Evolutionary conservation across 2,888 invertebrate species (phyloP), one percentile per base, ranked within the genome.

Genomic region (Drosophila neutralis): DNA sequence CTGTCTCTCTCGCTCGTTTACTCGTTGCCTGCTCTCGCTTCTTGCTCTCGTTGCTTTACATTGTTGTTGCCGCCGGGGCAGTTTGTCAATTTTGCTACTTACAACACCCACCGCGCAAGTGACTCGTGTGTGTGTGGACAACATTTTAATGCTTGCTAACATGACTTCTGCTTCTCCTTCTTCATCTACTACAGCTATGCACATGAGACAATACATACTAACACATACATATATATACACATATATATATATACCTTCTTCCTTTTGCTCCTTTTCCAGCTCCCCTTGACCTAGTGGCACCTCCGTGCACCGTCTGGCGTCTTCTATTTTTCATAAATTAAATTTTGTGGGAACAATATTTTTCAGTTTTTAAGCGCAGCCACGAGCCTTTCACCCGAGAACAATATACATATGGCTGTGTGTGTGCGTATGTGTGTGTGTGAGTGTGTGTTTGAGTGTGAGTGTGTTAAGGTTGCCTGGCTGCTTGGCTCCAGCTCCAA

Each of bases 41-140:
- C 53, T 57, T 33, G n/a, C 57, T 61, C 67, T 70, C 67, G 60
- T 54, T 57, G 72, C 59, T 58, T 35, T 2, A 31, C 15, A 5
- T 27, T 66, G 56, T 73, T 73, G 73, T 59, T 69, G 78, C 76
- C 6, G 36, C 13, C 36, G 18, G 8, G 60, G 73, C 81, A 71
- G 71, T 86, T 88, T 88, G 89, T 88, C 83, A 75, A 88, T 86
- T 84, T 88, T 69, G 80, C 80, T 69, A 78, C 80, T 76, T 74
- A 73, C 56, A 72, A 76, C 69, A 74, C 54, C 58, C 45, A 48
- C 48, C n/a, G 71, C n/a, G 71, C 59, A 67, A 66, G 56, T 42
- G 65, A 33, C 31, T 48, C 11, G 8, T 10, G 60, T 33, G 21
- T 21, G 24, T 42, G 56, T 61, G 40, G 69, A 49, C 75, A 75